phyloP scores from a whole-genome alignment of 2,888 invertebrate species.

The Leptopterna dolabrata region DNA sequence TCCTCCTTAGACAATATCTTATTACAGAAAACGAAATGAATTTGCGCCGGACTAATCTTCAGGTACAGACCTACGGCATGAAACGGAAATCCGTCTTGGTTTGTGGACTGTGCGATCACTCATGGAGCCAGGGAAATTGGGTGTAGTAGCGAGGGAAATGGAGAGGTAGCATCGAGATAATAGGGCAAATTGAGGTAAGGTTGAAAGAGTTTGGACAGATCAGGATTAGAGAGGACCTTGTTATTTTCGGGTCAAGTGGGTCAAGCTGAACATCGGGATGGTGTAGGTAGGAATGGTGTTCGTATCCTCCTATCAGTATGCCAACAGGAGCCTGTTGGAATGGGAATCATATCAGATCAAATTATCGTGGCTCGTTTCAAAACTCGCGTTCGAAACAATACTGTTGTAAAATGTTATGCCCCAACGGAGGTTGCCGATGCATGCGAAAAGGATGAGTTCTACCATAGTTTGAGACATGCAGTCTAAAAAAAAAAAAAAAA shows the following conservation, averaged over 20 bases:
- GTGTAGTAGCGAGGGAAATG: conserved; percentile 26
- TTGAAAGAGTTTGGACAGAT: conserved; percentile 43
- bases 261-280: conserved; percentile 13
- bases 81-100: conserved; percentile 24
- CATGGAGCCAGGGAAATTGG: conserved; percentile 10
- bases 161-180: conserved; percentile 43
- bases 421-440: neutral
- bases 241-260: conserved; percentile 8
- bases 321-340: neutral
- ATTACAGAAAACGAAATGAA: neutral
- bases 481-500: too few relatives aligned
- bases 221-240: neutral
- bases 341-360: conserved; percentile 38
- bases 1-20: neutral
- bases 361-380: neutral
- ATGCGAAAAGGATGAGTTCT: neutral
- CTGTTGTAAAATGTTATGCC: conserved; percentile 16
- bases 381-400: neutral
- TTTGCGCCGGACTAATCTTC: too few relatives aligned
- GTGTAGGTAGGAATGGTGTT: too few relatives aligned
- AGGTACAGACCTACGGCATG: too few relatives aligned
- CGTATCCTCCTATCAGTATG: neutral
- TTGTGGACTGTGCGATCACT: conserved; percentile 46
- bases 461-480: neutral
- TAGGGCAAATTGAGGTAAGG: neutral